Conservation (phyloP, 2,888 invertebrate species). For the Acrocyrtus sp. region DNA sequence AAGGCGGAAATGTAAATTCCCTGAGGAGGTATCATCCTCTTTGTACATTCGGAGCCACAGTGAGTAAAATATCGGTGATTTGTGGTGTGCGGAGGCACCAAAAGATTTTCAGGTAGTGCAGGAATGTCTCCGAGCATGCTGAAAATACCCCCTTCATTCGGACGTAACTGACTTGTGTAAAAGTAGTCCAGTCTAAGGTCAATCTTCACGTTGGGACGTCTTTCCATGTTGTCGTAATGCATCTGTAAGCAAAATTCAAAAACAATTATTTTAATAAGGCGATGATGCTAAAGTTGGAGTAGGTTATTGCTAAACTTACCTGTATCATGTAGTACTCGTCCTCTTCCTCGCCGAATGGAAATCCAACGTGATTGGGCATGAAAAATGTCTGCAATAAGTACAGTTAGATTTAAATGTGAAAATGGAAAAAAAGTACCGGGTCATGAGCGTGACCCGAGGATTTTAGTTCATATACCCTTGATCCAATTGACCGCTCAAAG, state of each 20-base stretch:
- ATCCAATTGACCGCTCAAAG: background rate
- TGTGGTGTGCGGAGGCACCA: slow-evolving; percentile 32
- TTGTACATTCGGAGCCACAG: slow-evolving; percentile 2
- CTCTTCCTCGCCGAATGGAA: background rate
- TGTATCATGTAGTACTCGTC: slow-evolving; percentile 37
- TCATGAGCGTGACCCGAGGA: too few species aligned
- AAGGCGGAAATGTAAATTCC: background rate
- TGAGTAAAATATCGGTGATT: background rate
- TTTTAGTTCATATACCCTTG: too few species aligned
- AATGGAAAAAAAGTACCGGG: too few species aligned
- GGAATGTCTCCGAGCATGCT: background rate
- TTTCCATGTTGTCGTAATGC: slow-evolving; percentile 27
- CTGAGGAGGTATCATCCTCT: background rate
- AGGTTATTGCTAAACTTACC: too few species aligned
- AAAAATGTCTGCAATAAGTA: slow-evolving; percentile 2
- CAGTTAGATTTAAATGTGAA: too few species aligned
- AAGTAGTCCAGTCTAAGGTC: slow-evolving; percentile 8
- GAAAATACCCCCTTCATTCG: slow-evolving; percentile 20
- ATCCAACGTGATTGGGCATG: slow-evolving; percentile 38
- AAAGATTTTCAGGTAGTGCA: background rate
- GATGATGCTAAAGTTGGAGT: too few species aligned
- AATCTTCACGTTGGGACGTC: background rate
- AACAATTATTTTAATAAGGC: too few species aligned
- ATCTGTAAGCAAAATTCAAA: too few species aligned
- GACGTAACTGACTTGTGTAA: slow-evolving; percentile 23